phyloP scores from a whole-genome alignment of 2,797 vertebrate species.

The Enteromius viviparus region DNA sequence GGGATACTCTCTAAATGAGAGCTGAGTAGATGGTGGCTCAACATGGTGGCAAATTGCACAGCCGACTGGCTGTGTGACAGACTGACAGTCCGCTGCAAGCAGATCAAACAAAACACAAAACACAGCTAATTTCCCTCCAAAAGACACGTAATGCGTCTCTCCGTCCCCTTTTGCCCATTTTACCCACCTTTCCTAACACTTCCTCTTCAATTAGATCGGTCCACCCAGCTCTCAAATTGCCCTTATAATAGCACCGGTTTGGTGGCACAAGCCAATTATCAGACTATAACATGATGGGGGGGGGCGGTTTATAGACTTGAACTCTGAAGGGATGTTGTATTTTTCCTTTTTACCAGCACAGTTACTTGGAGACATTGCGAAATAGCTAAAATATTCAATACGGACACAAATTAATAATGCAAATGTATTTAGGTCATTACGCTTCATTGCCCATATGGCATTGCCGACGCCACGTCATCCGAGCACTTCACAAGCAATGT shows the following conservation, averaged over 20 bases:
- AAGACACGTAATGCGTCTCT: constrained; percentile 21
- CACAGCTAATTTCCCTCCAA: constrained; percentile 38
- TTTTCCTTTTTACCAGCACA: constrained; percentile 12
- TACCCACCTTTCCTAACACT: constrained; percentile 5
- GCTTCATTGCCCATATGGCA: constrained; percentile 19
- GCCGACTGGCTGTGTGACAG: constrained; percentile 49
- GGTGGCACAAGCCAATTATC: constrained; percentile 44
- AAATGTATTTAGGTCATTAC: constrained; percentile 9
- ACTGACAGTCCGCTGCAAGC: constrained; percentile 25
- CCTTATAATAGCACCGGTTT: constrained; percentile 37
- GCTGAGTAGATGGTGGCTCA: constrained; percentile 16
- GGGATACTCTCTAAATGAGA: constrained; percentile 20
- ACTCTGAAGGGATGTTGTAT: constrained; percentile 9
- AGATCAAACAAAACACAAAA: constrained; percentile 47
- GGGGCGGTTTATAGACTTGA: constrained; percentile 37
- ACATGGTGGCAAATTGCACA: constrained; percentile 32
- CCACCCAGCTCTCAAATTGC: constrained; percentile 35
- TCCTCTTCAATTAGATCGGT: constrained; percentile 49
- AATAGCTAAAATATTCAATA: constrained; percentile 3
- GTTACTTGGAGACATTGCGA: constrained; percentile 17
- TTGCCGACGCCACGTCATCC: background rate
- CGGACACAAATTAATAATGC: background rate
- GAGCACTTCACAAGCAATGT: background rate
- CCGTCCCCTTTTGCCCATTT: constrained; percentile 4
- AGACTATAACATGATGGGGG: constrained; percentile 21